A percentile compares a stretch with the other conserved stretches of the same genome.
These are phyloP conservation scores for Amiota mariae DNA, from an alignment of 2,888 invertebrate genomes.

Conservation along the genomic window DNA sequence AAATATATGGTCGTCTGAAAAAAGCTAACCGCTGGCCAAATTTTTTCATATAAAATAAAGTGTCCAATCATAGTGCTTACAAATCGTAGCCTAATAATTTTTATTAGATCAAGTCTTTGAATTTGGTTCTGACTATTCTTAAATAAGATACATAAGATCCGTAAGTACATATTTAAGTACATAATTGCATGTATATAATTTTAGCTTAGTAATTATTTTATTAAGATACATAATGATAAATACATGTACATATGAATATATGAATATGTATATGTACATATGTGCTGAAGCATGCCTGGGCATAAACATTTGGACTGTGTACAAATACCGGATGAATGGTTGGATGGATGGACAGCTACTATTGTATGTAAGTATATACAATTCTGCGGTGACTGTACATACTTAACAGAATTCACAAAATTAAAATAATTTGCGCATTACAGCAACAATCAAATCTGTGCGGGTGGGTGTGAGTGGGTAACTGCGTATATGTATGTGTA, in stretches of 20 bases:
- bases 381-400: slow-evolving; percentile 22
- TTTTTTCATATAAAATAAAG: too few species aligned
- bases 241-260: slow-evolving; percentile 8
- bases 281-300: neutral
- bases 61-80: too few species aligned
- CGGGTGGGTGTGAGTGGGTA: neutral
- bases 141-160: too few species aligned
- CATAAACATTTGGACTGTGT: neutral
- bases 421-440: slow-evolving; percentile 28
- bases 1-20: too few species aligned
- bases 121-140: too few species aligned
- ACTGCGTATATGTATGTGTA: neutral
- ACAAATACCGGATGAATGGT: neutral
- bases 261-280: neutral
- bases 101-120: too few species aligned
- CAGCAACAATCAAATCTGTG: neutral
- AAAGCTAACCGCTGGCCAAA: too few species aligned
- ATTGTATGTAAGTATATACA: neutral
- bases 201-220: slow-evolving; percentile 14
- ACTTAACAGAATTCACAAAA: slow-evolving; percentile 31
- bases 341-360: neutral
- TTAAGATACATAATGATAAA: neutral
- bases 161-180: neutral
- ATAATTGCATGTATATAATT: slow-evolving; percentile 22
- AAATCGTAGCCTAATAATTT: too few species aligned